Evolutionary conservation across 1,140 invertebrate genomes (phyloP).

Genomic region (Rhagoletis zephyria): DNA sequence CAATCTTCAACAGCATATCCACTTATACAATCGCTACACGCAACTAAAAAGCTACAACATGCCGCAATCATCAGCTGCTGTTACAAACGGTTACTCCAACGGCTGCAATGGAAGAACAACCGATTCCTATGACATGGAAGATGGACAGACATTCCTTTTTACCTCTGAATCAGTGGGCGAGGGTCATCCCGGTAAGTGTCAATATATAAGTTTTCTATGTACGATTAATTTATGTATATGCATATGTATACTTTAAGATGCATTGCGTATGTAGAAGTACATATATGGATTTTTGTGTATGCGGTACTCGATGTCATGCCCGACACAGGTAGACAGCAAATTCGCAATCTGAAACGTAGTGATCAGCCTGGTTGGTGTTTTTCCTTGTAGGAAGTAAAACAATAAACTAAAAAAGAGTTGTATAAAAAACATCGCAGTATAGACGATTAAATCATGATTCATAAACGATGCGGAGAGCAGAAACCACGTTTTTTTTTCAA

Average conservation of each 20-base stretch:
- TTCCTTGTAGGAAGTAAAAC: no score
- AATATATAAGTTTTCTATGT: background rate
- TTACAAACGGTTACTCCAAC: slow-evolving; percentile 62
- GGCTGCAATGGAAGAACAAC: slow-evolving; percentile 80
- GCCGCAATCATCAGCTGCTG: slow-evolving; percentile 64
- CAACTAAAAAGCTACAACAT: slow-evolving; percentile 60
- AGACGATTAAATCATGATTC: no score
- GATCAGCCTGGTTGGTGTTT: background rate
- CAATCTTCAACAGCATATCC: slow-evolving; percentile 33
- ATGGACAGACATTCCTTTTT: slow-evolving; percentile 93
- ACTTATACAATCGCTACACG: slow-evolving; percentile 8
- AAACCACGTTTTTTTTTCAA: no score
- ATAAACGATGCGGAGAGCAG: no score
- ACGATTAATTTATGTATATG: background rate
- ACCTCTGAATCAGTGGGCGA: slow-evolving; percentile 99
- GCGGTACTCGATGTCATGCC: background rate
- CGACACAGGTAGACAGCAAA: background rate
- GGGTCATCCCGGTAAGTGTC: slow-evolving; percentile 92
- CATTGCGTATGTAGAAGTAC: background rate
- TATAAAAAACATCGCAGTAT: no score
- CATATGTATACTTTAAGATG: background rate
- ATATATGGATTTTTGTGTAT: slow-evolving; percentile 23
- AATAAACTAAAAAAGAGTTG: no score
- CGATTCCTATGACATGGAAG: slow-evolving; percentile 81
- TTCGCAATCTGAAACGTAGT: background rate